Conservation (phyloP, 1,140 invertebrate species). For the Centruroides vittatus region DNA sequence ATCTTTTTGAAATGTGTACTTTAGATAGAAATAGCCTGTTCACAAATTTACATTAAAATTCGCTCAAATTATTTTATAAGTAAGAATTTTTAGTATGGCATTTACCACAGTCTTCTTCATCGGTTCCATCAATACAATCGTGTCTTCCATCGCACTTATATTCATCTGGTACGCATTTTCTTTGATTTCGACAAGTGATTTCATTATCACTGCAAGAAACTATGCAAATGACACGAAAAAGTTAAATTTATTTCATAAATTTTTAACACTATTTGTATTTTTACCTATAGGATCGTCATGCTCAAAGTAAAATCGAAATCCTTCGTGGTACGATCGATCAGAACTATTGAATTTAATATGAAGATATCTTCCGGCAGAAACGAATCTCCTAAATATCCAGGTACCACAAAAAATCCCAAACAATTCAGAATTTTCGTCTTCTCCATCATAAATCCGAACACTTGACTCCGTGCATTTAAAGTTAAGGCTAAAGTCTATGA, state of each 20-base stretch:
- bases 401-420: constrained; percentile 7
- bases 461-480: not conserved
- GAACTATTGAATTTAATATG: constrained; percentile 9
- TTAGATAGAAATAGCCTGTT: too few species aligned
- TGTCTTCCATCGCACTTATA: constrained; percentile 58
- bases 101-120: constrained; percentile 33
- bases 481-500: constrained; percentile 6
- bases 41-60: too few species aligned
- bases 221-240: not conserved
- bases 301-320: constrained; percentile 11
- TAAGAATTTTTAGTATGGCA: too few species aligned
- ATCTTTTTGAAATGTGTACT: too few species aligned
- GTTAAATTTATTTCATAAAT: too few species aligned
- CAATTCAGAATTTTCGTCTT: constrained; percentile 2
- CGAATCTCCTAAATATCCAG: not conserved
- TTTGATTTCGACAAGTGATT: constrained; percentile 2
- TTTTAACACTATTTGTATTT: not conserved
- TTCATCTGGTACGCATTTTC: not conserved
- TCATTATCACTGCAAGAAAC: not conserved
- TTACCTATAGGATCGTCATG: constrained; percentile 5
- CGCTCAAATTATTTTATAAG: too few species aligned
- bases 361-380: constrained; percentile 3
- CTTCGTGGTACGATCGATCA: constrained; percentile 1
- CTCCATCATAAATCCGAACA: constrained; percentile 4
- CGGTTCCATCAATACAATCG: constrained; percentile 82